Conservation (phyloP, 2,113 vertebrate genomes). For the Aleadryas rufinucha region DNA sequence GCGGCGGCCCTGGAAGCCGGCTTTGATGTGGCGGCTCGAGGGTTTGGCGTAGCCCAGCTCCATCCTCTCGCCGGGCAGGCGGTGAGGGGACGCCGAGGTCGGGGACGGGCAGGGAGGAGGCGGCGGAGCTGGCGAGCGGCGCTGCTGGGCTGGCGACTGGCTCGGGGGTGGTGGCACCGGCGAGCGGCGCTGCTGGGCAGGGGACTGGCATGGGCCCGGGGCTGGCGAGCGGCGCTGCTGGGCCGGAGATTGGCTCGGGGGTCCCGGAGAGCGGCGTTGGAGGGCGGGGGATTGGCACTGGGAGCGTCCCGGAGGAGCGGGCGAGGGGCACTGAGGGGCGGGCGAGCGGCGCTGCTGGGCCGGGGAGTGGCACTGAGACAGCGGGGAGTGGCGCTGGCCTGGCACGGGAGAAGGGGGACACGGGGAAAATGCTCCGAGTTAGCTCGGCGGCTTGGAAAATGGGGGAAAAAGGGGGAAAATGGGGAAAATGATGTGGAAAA, state of each 20-base stretch:
- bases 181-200: constrained; percentile 76
- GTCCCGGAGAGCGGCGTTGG: constrained; percentile 80
- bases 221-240: constrained; percentile 86
- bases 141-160: constrained; percentile 83
- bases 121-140: constrained; percentile 80
- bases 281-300: constrained; percentile 81
- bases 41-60: constrained; percentile 87
- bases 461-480: too few species aligned
- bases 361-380: constrained; percentile 71
- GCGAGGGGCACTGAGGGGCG: constrained; percentile 74
- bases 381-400: constrained; percentile 82
- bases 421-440: too few species aligned
- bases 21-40: constrained; percentile 86
- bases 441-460: too few species aligned
- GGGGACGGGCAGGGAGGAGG: constrained; percentile 76
- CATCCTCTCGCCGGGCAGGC: constrained; percentile 78
- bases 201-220: constrained; percentile 68
- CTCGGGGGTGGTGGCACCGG: constrained; percentile 59
- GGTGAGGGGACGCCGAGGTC: constrained; percentile 79
- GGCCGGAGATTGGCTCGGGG: constrained; percentile 78
- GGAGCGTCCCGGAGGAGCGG: constrained; percentile 75
- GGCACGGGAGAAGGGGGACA: too few species aligned
- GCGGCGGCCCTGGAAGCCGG: constrained; percentile 92
- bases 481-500: too few species aligned
- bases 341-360: constrained; percentile 67